phyloP scores from a whole-genome alignment of 2,888 invertebrate species.

The Dynastes grantii region DNA sequence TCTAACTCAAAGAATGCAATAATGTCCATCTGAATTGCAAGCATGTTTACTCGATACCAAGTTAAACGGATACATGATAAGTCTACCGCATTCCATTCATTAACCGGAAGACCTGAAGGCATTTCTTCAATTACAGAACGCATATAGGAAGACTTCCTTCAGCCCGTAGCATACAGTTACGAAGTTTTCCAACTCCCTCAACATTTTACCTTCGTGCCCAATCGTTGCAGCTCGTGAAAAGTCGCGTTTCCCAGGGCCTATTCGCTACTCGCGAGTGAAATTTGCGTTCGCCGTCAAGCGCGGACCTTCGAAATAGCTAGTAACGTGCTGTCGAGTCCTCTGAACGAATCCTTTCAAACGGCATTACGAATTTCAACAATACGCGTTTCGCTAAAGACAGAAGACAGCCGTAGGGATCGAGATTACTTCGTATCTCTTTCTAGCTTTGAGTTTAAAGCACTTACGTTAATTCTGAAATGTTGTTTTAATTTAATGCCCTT shows the following conservation, averaged over 20 bases:
- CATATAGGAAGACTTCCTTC: neutral
- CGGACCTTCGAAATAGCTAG: neutral
- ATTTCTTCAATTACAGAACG: constrained; percentile 19
- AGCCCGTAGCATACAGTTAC: neutral
- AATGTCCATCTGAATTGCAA: too few species aligned
- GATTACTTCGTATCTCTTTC: too few species aligned
- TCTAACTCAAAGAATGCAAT: too few species aligned
- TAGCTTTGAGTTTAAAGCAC: too few species aligned
- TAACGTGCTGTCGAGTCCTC: neutral
- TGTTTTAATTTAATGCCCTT: too few species aligned
- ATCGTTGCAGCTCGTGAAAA: constrained; percentile 53
- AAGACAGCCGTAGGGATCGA: too few species aligned
- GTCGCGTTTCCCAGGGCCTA: constrained; percentile 58
- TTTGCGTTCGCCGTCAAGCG: neutral
- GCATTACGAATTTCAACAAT: neutral
- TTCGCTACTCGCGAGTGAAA: constrained; percentile 35
- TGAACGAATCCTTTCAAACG: neutral
- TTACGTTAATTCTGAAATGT: too few species aligned
- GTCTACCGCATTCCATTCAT: too few species aligned
- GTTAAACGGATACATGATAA: too few species aligned
- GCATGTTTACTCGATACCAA: too few species aligned
- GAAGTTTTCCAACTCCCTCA: constrained; percentile 11
- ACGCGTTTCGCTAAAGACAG: neutral
- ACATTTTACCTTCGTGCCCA: constrained; percentile 50
- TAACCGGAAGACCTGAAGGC: neutral